These are phyloP conservation scores for Deilephila porcellus DNA, from an alignment of 2,888 invertebrate species.

Conservation along the genomic window DNA sequence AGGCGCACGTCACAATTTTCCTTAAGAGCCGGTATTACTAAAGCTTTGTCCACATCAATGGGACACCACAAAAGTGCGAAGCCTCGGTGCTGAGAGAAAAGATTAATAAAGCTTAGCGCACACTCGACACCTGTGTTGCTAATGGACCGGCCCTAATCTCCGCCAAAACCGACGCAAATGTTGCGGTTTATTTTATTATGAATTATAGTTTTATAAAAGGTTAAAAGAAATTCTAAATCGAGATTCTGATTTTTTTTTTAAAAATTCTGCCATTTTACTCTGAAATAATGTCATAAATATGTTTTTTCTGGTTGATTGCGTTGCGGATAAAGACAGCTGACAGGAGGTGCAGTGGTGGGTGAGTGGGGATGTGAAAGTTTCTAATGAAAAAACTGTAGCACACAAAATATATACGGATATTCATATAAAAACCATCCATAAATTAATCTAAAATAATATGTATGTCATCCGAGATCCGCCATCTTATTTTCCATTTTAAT, in stretches of 20 bases:
- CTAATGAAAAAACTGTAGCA: too few relatives aligned
- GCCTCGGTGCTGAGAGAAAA: conserved; percentile 72
- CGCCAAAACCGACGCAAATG: conserved; percentile 37
- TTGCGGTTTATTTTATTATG: conserved; percentile 25
- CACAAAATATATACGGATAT: too few relatives aligned
- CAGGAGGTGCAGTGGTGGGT: too few relatives aligned
- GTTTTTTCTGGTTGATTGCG: too few relatives aligned
- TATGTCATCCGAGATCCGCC: not conserved
- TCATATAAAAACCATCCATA: too few relatives aligned
- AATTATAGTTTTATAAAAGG: not conserved
- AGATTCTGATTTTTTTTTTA: too few relatives aligned
- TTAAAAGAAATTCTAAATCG: not conserved
- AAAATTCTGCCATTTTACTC: too few relatives aligned
- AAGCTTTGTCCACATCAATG: conserved; percentile 69
- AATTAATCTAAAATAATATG: not conserved
- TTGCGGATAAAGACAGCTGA: too few relatives aligned
- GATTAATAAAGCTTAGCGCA: conserved; percentile 83
- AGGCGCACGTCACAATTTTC: conserved; percentile 25
- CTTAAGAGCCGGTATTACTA: conserved; percentile 19
- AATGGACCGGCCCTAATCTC: conserved; percentile 75
- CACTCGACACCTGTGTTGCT: conserved; percentile 82
- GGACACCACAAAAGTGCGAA: conserved; percentile 77
- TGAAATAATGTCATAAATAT: too few relatives aligned
- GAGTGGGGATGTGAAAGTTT: too few relatives aligned
- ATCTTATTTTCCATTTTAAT: conserved; percentile 7